Percentiles rank a stretch among this genome's conserved stretches.
phyloP scores from a whole-genome alignment of 2,113 vertebrate genomes.

The Microcebus murinus region DNA sequence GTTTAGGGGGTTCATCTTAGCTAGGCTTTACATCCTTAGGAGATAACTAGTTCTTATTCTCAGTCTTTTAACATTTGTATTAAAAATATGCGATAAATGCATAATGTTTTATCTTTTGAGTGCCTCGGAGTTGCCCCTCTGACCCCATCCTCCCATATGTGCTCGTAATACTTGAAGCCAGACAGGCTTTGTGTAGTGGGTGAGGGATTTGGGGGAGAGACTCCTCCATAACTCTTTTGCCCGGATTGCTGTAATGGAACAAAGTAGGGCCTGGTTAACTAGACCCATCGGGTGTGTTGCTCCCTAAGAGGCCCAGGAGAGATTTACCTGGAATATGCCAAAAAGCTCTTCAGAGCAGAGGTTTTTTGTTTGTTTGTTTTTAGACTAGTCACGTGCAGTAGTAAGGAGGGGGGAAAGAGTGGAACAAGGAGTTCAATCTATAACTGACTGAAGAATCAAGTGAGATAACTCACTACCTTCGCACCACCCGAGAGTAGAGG shows the following conservation, averaged over 20 bases:
- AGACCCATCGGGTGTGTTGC: neutral
- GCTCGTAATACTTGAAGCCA: neutral
- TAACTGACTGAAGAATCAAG: too few relatives aligned
- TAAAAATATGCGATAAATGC: neutral
- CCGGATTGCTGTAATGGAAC: neutral
- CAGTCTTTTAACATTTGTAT: slow-evolving; percentile 21
- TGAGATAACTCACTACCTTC: too few relatives aligned
- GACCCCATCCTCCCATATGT: neutral
- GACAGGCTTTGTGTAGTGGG: neutral
- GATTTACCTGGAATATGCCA: neutral
- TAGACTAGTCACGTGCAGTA: too few relatives aligned
- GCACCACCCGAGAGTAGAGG: neutral
- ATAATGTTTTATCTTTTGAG: slow-evolving; percentile 13
- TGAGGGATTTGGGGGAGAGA: neutral
- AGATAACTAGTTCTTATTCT: neutral
- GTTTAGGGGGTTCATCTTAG: neutral
- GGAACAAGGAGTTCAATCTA: too few relatives aligned
- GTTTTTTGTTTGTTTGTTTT: too few relatives aligned
- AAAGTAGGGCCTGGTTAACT: neutral
- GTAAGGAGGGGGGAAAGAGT: too few relatives aligned
- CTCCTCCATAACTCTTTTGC: neutral
- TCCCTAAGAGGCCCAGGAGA: neutral
- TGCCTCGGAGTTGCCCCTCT: neutral
- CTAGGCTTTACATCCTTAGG: neutral
- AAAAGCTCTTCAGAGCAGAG: neutral